phyloP scores from a whole-genome alignment of 2,797 vertebrate species.

The Oceanodroma leucorhoa region DNA sequence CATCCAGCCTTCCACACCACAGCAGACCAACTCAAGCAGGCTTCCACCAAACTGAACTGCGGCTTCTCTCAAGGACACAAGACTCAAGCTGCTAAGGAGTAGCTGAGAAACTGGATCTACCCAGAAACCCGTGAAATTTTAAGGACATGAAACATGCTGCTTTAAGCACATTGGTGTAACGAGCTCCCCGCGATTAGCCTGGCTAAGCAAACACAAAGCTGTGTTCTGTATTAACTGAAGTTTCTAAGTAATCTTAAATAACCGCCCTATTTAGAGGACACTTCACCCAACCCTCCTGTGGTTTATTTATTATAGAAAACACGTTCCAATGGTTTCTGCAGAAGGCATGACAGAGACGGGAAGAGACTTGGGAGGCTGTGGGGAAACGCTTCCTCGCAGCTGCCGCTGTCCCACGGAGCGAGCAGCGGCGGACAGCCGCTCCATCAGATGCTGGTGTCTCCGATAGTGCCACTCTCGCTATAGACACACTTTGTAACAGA shows the following conservation, averaged over 20 bases:
- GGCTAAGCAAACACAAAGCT: neutral
- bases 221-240: neutral
- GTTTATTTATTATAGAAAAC: neutral
- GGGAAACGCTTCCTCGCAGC: neutral
- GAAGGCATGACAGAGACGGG: neutral
- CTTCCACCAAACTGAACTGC: neutral
- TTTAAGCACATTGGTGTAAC: neutral
- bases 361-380: neutral
- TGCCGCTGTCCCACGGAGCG: neutral
- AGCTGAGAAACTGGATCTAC: neutral
- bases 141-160: neutral
- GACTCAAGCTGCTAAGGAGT: neutral
- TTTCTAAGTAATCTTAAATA: neutral
- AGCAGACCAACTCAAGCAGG: neutral
- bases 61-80: neutral
- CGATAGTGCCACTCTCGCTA: accelerated
- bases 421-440: neutral
- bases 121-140: neutral
- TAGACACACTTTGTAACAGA: neutral
- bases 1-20: neutral
- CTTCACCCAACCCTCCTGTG: neutral
- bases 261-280: neutral
- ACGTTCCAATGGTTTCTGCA: neutral
- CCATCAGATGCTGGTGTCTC: neutral
- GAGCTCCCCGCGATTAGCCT: neutral